Evolutionary conservation across 2,888 invertebrate species (phyloP), one percentile per base, ranked within the genome.

Genomic region (Drosophila hamatofila): DNA sequence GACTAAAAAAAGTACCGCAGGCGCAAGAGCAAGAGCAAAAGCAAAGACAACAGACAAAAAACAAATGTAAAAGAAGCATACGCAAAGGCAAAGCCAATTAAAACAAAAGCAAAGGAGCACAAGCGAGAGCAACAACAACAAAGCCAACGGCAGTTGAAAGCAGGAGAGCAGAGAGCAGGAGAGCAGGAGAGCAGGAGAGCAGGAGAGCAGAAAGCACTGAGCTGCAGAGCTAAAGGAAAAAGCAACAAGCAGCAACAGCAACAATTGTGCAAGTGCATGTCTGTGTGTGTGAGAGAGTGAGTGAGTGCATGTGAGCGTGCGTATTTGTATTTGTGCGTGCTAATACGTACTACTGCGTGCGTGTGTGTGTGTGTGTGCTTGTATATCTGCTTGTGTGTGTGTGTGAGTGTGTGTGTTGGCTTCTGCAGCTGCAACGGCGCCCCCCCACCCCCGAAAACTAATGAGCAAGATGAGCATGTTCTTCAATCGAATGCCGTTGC

Each of bases 401-500:
- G 37, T 14, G 16, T 23, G 21, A 1, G 25, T 25, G 52, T 3
- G 35, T 33, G 35, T 0, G 33, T 18, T 7, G 35, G 41, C 27
- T 12, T 16, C 33, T 46, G 35, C 25, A 25, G 54, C n/a, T 12
- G 6, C 39, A 4, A 4, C 23, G 33, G 6, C 23, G 3, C 1
- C 33, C 21, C 1, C 33, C 21, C 27, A 14, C 2, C 41, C 21
- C 16, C 21, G 11, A 42, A 3, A 2, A 7, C 7, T 33, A 4
- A 16, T 14, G n/a, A 33, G 6, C 2, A 46, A 0, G 5, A 60
- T 72, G 73, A 61, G 3, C 33, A 51, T 33, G 16, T 59, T 72
- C 30, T 57, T 66, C 6, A 63, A 48, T n/a, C 55, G 66, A 9
- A 30, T 78, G 39, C 52, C 56, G 6, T n/a, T 71, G 25, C 56